phyloP scores from a whole-genome alignment of 2,888 invertebrate species.

The Chloromyia formosa region DNA sequence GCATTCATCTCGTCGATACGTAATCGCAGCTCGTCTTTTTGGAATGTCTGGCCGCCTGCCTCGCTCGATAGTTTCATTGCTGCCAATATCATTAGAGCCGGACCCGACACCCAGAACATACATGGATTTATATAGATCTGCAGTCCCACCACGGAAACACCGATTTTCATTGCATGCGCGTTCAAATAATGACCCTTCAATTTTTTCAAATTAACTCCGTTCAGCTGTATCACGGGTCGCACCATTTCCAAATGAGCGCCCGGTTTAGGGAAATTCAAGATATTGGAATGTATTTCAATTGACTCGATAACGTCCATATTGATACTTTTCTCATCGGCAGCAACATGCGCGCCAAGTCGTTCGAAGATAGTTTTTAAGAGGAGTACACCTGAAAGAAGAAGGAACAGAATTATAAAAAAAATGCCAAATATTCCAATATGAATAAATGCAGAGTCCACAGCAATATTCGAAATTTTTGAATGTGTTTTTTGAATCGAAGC shows the following conservation, averaged over 20 bases:
- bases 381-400: conserved; percentile 52
- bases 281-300: conserved; percentile 68
- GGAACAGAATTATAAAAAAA: conserved; percentile 51
- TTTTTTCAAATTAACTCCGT: conserved; percentile 61
- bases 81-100: conserved; percentile 69
- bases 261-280: conserved; percentile 52
- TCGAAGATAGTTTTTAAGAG: conserved; percentile 59
- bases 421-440: conserved; percentile 14
- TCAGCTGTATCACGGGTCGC: conserved; percentile 57
- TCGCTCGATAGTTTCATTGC: conserved; percentile 56
- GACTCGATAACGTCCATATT: conserved; percentile 67
- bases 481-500: too few species aligned
- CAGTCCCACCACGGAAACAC: conserved; percentile 75
- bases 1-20: conserved; percentile 60
- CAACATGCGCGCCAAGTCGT: conserved; percentile 64
- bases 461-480: conserved; percentile 47
- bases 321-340: conserved; percentile 63
- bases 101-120: conserved; percentile 74
- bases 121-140: conserved; percentile 81
- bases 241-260: conserved; percentile 43
- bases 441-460: too few species aligned
- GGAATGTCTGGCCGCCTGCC: conserved; percentile 44
- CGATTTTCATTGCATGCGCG: conserved; percentile 73
- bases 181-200: conserved; percentile 70
- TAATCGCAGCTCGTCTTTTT: conserved; percentile 45